Conservation (phyloP, 2,113 vertebrate species). For the Pandion haliaetus region DNA sequence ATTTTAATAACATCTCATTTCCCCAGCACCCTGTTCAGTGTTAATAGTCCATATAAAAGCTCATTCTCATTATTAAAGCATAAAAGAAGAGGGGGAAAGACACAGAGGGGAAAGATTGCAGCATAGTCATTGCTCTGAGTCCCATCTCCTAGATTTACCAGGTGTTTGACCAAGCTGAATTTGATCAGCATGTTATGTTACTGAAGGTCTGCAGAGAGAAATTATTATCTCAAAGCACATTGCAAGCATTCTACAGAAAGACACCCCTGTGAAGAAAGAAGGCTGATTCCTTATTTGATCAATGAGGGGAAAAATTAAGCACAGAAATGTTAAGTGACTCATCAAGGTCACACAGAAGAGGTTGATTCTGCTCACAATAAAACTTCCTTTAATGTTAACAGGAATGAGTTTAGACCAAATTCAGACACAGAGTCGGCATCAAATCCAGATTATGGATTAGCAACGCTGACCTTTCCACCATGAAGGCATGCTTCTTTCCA, state of each 20-base stretch:
- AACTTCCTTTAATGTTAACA: neutral
- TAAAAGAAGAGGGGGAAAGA: neutral
- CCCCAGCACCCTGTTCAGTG: neutral
- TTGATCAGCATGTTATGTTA: neutral
- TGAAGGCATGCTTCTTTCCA: neutral
- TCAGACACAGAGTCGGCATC: neutral
- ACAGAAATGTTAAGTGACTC: neutral
- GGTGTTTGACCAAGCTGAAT: neutral
- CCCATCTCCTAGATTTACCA: neutral
- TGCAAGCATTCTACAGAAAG: neutral
- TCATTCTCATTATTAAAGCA: constrained; percentile 10
- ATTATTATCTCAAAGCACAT: neutral
- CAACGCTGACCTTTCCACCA: neutral
- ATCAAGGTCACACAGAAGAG: constrained; percentile 9
- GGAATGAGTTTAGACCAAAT: neutral
- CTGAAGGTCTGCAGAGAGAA: neutral
- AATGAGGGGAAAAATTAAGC: neutral
- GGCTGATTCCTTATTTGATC: neutral
- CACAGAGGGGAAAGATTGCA: neutral
- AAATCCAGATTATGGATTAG: neutral
- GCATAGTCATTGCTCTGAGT: neutral
- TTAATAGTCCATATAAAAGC: neutral
- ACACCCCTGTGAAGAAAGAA: neutral
- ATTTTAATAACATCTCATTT: neutral
- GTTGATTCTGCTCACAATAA: neutral